Evolutionary conservation across 2,113 vertebrate genomes (phyloP).

Genomic region (Zosterops borbonicus): DNA sequence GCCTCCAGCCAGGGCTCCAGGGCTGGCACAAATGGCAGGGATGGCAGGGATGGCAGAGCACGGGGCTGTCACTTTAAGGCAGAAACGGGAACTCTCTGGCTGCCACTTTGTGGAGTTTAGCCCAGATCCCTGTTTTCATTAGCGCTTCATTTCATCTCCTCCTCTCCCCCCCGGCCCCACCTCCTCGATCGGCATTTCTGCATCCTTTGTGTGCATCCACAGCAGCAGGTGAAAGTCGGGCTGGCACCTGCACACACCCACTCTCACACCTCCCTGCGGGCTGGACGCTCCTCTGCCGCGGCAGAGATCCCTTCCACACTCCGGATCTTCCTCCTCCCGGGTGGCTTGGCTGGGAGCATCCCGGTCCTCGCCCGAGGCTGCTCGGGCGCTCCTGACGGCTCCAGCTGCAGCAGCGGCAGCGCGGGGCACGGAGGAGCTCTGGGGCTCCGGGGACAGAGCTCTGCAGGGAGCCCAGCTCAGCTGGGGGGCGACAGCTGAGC

Average conservation of each 20-base stretch:
- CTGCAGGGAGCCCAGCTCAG: background rate
- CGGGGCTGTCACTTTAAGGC: background rate
- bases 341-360: background rate
- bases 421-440: background rate
- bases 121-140: background rate
- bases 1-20: background rate
- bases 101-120: conserved; percentile 35
- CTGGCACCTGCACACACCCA: background rate
- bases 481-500: background rate
- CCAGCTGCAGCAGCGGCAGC: background rate
- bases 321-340: background rate
- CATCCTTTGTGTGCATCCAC: background rate
- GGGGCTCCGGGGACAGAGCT: background rate
- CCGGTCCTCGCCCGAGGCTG: background rate
- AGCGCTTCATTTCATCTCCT: conserved; percentile 2
- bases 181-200: conserved; percentile 36
- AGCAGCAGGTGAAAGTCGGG: background rate
- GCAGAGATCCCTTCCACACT: background rate
- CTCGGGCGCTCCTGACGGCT: background rate
- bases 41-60: background rate
- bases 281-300: background rate
- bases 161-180: conserved; percentile 29
- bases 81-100: background rate
- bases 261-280: background rate
- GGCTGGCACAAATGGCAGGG: background rate